phyloP scores from a whole-genome alignment of 2,888 invertebrate genomes.

The Perdita meconis region DNA sequence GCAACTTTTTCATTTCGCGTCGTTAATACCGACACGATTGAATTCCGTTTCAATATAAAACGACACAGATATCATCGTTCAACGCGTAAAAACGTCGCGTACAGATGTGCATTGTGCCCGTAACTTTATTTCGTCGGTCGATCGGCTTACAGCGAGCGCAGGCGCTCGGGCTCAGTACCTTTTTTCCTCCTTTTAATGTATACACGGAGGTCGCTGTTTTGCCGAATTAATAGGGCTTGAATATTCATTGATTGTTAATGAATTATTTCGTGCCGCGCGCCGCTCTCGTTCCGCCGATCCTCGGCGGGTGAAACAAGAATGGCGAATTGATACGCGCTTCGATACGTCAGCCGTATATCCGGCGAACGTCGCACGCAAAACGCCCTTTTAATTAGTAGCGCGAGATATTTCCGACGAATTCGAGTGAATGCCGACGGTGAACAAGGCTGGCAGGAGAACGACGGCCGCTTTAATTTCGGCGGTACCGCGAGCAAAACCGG shows the following conservation, averaged over 20 bases:
- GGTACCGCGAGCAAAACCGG: not conserved
- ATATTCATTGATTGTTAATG: constrained; percentile 73
- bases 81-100: constrained; percentile 31
- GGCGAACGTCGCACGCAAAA: constrained; percentile 32
- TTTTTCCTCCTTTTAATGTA: not conserved
- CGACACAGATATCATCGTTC: not conserved
- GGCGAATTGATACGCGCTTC: constrained; percentile 49
- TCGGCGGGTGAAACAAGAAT: constrained; percentile 45
- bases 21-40: too few species aligned
- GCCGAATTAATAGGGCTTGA: constrained; percentile 60
- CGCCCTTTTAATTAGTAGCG: constrained; percentile 45
- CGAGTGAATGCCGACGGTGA: not conserved
- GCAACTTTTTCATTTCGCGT: too few species aligned
- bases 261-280: constrained; percentile 66
- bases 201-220: not conserved
- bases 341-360: constrained; percentile 29
- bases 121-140: constrained; percentile 38
- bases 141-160: constrained; percentile 21
- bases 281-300: constrained; percentile 18
- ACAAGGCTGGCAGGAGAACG: constrained; percentile 20
- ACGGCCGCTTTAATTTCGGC: constrained; percentile 29
- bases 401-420: constrained; percentile 37
- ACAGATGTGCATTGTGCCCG: not conserved
- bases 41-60: too few species aligned
- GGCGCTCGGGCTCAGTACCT: not conserved